phyloP scores from a whole-genome alignment of 2,888 invertebrate species.

The Sminthurides aquaticus region DNA sequence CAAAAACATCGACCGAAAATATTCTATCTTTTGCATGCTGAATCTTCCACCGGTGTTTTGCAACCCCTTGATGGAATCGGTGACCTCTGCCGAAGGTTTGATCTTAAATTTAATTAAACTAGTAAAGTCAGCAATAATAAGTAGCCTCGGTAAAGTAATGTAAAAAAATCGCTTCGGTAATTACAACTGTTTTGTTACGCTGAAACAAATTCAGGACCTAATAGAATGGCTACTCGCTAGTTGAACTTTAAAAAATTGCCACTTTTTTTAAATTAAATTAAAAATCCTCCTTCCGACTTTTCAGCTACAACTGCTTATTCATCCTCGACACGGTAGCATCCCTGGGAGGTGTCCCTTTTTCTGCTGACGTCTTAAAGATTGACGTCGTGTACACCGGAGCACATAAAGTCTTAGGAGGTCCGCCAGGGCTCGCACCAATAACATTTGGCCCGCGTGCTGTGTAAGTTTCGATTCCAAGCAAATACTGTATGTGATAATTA shows the following conservation, averaged over 20 bases:
- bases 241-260: too few species aligned
- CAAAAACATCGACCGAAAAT: conserved; percentile 59
- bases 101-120: too few species aligned
- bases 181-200: too few species aligned
- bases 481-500: background rate
- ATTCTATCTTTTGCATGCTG: conserved; percentile 77
- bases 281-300: too few species aligned
- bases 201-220: too few species aligned
- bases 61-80: conserved; percentile 74
- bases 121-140: too few species aligned
- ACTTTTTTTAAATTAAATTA: too few species aligned
- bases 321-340: conserved; percentile 71
- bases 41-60: conserved; percentile 76
- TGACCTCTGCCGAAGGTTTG: conserved; percentile 65
- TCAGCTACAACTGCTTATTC: conserved; percentile 59
- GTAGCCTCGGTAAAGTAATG: too few species aligned
- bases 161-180: too few species aligned
- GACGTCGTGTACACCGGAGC: conserved; percentile 69
- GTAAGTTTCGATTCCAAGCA: conserved; percentile 50
- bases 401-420: conserved; percentile 68
- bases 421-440: conserved; percentile 69
- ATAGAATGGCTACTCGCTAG: too few species aligned
- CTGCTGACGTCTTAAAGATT: conserved; percentile 62
- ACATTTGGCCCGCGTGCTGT: conserved; percentile 63
- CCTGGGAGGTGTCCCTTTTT: conserved; percentile 63